Evolutionary conservation across 2,797 vertebrate species (phyloP), one percentile per base, ranked within the genome.

Genomic region (Pseudopleuronectes americanus): DNA sequence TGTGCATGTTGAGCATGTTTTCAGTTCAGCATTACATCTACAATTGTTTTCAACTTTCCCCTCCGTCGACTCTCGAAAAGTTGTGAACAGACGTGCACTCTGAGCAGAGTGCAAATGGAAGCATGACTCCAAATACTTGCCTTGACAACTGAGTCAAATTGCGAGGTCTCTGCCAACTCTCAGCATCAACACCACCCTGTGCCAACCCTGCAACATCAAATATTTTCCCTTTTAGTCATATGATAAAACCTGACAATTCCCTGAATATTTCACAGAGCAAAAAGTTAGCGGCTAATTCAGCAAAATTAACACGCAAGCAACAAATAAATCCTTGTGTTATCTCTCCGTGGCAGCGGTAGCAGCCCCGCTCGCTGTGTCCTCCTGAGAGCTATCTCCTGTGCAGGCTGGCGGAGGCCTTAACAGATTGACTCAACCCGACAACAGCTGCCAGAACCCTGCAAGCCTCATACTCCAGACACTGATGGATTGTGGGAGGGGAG

Each of bases 381-480:
- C 81, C 71, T 8, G 77, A 82, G 82, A 81, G 79, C 77, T 53
- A 4, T 38, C 14, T 68, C 48, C 12, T 48, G 7, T 19, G 45
- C 80, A 57, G 63, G 59, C 57, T 71, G 82, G 79, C 66, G 13
- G 24, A 23, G 79, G 64, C 85, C 89, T 68, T 49, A 86, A 84
- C 89, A 90, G 86, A 89, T 84, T 88, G 84, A 86, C 87, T 86
- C 84, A 77, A 84, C 71, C 85, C 38, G 74, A 81, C 88, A 87
- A 90, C 90, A 91, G 91, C 91, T 92, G 91, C 87, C 88, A 88
- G 84, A 85, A 84, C 76, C 78, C 86, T 4, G 16, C 81, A 63
- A 82, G 83, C 83, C 64, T 65, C 64, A 26, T 80, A 83, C 86
- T 79, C 84, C 76, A 86, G 82, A 88, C 84, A 83, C 85, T 87